These are phyloP conservation scores for Aphodius sticticus DNA, from an alignment of 2,888 invertebrate species.

Conservation along the genomic window DNA sequence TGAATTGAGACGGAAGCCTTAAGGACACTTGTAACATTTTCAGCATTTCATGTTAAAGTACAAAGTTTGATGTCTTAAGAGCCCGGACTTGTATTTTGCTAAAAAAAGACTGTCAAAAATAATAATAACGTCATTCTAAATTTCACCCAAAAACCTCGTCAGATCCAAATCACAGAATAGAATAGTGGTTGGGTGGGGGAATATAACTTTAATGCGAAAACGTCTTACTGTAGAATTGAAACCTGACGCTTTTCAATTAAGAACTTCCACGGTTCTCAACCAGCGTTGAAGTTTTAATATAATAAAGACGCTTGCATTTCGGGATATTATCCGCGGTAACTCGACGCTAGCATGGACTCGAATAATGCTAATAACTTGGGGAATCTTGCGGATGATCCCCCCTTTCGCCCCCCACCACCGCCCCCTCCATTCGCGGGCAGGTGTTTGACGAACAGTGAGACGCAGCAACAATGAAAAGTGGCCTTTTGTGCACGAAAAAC, in stretches of 20 bases:
- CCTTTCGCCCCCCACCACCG: not conserved
- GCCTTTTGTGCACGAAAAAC: not conserved
- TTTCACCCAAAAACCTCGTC: not conserved
- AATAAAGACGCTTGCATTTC: not conserved
- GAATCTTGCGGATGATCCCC: slow-evolving; percentile 4
- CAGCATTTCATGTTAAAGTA: too few species aligned
- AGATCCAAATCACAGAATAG: not conserved
- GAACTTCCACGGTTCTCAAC: not conserved
- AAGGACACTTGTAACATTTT: too few species aligned
- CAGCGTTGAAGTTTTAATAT: not conserved
- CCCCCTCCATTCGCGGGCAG: not conserved
- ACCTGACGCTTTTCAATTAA: not conserved
- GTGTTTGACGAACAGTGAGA: slow-evolving; percentile 4
- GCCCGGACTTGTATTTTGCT: too few species aligned
- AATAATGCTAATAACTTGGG: slow-evolving; percentile 4
- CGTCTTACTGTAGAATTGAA: not conserved
- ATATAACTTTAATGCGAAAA: not conserved
- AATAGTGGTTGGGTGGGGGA: not conserved
- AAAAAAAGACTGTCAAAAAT: not conserved
- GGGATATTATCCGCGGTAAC: not conserved
- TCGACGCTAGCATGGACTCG: not conserved
- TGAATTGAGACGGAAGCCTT: too few species aligned
- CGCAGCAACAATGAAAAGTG: slow-evolving; percentile 4
- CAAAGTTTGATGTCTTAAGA: too few species aligned
- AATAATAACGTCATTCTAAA: not conserved